A percentile compares a stretch with the other conserved stretches of the same genome.
Evolutionary conservation across 2,113 vertebrate species (phyloP).

Genomic region (Arizona elegans): DNA sequence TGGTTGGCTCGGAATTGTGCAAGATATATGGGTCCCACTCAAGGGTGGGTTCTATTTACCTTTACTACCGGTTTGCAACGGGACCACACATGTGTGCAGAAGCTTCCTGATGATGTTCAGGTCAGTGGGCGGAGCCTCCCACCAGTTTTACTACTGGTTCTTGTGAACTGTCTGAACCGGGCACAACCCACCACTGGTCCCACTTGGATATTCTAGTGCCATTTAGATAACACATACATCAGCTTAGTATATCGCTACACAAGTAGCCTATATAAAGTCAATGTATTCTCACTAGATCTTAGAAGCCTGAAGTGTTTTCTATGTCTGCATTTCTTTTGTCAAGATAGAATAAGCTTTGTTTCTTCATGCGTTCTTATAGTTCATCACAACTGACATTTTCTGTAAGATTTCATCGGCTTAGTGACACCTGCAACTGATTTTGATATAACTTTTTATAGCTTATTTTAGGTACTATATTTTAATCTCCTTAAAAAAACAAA

Average conservation of each 20-base stretch:
- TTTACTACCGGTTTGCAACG: too few relatives aligned
- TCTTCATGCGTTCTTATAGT: slow-evolving; percentile 13
- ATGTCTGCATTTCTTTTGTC: background rate
- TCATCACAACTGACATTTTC: slow-evolving; percentile 18
- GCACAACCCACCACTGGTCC: too few relatives aligned
- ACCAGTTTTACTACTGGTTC: too few relatives aligned
- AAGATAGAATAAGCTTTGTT: background rate
- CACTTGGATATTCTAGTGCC: background rate
- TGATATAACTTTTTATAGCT: background rate
- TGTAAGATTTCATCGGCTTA: slow-evolving; percentile 17
- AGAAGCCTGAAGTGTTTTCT: slow-evolving; percentile 12
- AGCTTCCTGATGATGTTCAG: too few relatives aligned
- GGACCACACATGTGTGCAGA: too few relatives aligned
- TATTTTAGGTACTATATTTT: background rate
- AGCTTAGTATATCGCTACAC: background rate
- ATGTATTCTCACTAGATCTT: background rate
- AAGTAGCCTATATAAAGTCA: background rate
- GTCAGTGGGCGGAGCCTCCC: too few relatives aligned
- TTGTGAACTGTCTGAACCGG: too few relatives aligned
- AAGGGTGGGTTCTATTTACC: too few relatives aligned
- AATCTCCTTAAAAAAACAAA: background rate
- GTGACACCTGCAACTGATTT: slow-evolving; percentile 21
- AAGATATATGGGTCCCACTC: too few relatives aligned
- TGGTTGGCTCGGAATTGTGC: background rate
- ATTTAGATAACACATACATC: background rate